These are phyloP conservation scores for Sisor rabdophorus DNA, from an alignment of 2,113 vertebrate genomes.

Conservation along the genomic window DNA sequence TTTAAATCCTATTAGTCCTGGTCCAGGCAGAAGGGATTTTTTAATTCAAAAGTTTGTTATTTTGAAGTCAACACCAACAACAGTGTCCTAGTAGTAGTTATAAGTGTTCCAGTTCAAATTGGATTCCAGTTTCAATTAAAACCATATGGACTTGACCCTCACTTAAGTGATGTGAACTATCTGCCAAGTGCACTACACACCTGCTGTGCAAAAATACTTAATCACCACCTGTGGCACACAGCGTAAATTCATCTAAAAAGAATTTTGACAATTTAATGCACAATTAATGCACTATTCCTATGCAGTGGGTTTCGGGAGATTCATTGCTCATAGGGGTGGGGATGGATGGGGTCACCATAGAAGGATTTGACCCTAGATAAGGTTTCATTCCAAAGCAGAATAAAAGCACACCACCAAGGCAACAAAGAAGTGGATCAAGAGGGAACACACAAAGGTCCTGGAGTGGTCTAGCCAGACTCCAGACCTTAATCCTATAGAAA, in stretches of 20 bases:
- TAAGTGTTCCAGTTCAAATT: not conserved
- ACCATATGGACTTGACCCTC: constrained; percentile 1
- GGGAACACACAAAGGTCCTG: too few species aligned
- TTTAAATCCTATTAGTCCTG: constrained; percentile 39
- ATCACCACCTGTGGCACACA: constrained; percentile 15
- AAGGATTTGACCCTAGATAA: too few species aligned
- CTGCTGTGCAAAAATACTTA: constrained; percentile 21
- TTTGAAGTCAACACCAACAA: not conserved
- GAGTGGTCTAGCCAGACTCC: too few species aligned
- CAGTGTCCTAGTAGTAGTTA: not conserved
- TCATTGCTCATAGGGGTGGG: too few species aligned
- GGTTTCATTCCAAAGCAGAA: too few species aligned
- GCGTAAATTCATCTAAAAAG: constrained; percentile 13
- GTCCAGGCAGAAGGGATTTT: constrained; percentile 29
- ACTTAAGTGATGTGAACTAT: constrained; percentile 25
- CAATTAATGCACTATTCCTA: too few species aligned
- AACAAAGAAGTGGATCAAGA: too few species aligned
- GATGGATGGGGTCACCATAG: too few species aligned
- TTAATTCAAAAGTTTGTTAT: constrained; percentile 19
- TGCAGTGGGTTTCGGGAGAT: too few species aligned
- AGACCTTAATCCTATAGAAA: too few species aligned
- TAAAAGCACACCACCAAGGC: too few species aligned
- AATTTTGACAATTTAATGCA: too few species aligned
- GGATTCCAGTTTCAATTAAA: constrained; percentile 12
- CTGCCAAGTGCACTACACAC: constrained; percentile 16